Evolutionary conservation across 1,140 invertebrate species (phyloP), one percentile per base, ranked within the genome.

Genomic region (Drosophila orosa): DNA sequence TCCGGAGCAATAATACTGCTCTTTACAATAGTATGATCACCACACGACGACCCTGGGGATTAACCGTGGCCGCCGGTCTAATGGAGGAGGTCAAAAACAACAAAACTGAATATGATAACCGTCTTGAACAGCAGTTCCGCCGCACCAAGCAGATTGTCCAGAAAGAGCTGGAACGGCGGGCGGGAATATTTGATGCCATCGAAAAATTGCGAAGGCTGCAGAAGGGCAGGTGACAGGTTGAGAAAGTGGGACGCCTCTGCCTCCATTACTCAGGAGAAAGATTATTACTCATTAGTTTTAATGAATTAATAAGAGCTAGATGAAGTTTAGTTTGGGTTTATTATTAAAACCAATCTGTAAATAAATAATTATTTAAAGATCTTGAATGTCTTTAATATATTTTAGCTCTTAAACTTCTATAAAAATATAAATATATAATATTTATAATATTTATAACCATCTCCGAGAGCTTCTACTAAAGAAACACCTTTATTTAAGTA

Each of bases 1-100:
- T 85, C 27, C 22, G 48, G 12, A 44, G 52, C 5, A 85, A 85
- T 9, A 71, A 86, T 9, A 85, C 82, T 0, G 82, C 82, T 2
- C 25, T 86, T 0, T 85, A 86, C 27, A 52, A 42, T 7, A 37
- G 22, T 1, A 17, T 52, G 6, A 65, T 85, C 2, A 72, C 82
- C n/a, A 86, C 82, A 8, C 61, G 82, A 8, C 74, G 82, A 27
- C 82, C 82, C 10, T 86, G 82, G 82, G 29, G n/a, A 12, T 2
- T 61, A 0, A 72, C 79, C 0, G 17, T 40, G 3, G 22, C 75
- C n/a, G 5, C 25, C 0, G 10, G n/a, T 1, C 5, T 82, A 24
- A 50, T 31, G 48, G 39, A 33, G 22, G 7, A 13, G 9, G n/a
- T 15, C n/a, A 44, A 15, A 37, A 22, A 24, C 47, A 73, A 47